phyloP scores from a whole-genome alignment of 2,113 vertebrate genomes.

The Pollachius pollachius region DNA sequence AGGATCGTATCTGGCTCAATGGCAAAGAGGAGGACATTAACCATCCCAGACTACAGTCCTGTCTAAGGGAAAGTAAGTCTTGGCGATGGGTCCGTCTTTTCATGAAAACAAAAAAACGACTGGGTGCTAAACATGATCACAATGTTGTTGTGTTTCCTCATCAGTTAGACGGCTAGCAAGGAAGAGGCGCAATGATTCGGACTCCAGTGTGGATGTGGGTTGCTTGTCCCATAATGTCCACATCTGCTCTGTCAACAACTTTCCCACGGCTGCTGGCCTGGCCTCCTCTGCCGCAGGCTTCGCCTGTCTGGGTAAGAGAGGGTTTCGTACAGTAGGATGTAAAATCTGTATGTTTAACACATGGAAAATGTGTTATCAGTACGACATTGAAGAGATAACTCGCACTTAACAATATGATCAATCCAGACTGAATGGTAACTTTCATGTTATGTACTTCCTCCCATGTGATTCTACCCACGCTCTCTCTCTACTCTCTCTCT shows the following conservation, averaged over 20 bases:
- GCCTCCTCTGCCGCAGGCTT: slow-evolving; percentile 94
- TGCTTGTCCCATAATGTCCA: slow-evolving; percentile 83
- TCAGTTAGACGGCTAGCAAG: slow-evolving; percentile 85
- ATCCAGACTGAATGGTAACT: too few species aligned
- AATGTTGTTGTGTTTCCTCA: not conserved
- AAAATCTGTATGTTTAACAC: not conserved
- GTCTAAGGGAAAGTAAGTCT: slow-evolving; percentile 84
- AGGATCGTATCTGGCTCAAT: slow-evolving; percentile 93
- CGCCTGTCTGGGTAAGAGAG: slow-evolving; percentile 87
- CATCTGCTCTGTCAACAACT: slow-evolving; percentile 89
- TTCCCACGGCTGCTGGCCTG: slow-evolving; percentile 91
- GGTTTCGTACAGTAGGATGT: not conserved
- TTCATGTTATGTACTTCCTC: too few species aligned
- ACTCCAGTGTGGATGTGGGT: slow-evolving; percentile 28
- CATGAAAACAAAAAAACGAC: not conserved
- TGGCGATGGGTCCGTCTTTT: not conserved
- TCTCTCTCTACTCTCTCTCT: not conserved
- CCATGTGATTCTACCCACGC: not conserved
- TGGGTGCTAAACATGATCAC: not conserved
- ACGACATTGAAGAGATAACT: too few species aligned
- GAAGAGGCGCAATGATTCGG: slow-evolving; percentile 70
- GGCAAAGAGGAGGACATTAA: slow-evolving; percentile 80
- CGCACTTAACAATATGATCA: too few species aligned
- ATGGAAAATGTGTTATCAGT: not conserved
- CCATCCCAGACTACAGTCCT: slow-evolving; percentile 87